Percentiles rank a stretch among this genome's conserved stretches.
These are phyloP conservation scores for Polylopha cassiicola DNA, from an alignment of 2,888 invertebrate species.

Conservation along the genomic window DNA sequence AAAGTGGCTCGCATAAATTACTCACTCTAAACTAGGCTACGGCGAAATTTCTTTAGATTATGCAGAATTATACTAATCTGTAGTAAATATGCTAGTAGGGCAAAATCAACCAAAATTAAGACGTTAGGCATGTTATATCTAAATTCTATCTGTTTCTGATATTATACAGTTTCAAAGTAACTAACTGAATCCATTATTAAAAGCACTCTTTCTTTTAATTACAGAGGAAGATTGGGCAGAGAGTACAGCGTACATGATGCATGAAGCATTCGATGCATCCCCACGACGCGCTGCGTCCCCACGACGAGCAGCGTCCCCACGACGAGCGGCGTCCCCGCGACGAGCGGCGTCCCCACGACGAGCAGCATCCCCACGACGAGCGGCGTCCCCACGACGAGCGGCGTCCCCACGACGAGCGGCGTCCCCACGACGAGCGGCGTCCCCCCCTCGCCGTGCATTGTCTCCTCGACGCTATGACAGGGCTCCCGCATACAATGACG, in stretches of 20 bases:
- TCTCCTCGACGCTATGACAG: slow-evolving; percentile 46
- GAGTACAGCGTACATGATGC: slow-evolving; percentile 81
- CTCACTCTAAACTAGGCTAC: slow-evolving; percentile 38
- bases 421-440: slow-evolving; percentile 40
- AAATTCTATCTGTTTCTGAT: too few species aligned
- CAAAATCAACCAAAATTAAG: too few species aligned
- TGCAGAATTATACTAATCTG: slow-evolving; percentile 26
- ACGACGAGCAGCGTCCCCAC: slow-evolving; percentile 33
- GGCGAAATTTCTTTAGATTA: slow-evolving; percentile 29
- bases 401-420: slow-evolving; percentile 36
- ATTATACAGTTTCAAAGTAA: too few species aligned
- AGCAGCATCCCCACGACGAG: too few species aligned
- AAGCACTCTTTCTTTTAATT: slow-evolving; percentile 47
- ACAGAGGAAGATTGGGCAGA: slow-evolving; percentile 87
- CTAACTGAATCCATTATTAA: too few species aligned
- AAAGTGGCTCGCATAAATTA: slow-evolving; percentile 41
- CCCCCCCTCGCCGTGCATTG: slow-evolving; percentile 42
- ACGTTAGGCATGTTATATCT: too few species aligned
- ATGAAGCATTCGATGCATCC: slow-evolving; percentile 73
- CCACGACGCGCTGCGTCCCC: slow-evolving; percentile 57
- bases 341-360: slow-evolving; percentile 38
- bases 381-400: slow-evolving; percentile 38
- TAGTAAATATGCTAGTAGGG: slow-evolving; percentile 1
- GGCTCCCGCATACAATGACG: slow-evolving; percentile 34
- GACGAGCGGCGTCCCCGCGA: slow-evolving; percentile 36